These are phyloP conservation scores for Heterohyrax brucei DNA, from an alignment of 2,797 vertebrate genomes.

Conservation along the genomic window DNA sequence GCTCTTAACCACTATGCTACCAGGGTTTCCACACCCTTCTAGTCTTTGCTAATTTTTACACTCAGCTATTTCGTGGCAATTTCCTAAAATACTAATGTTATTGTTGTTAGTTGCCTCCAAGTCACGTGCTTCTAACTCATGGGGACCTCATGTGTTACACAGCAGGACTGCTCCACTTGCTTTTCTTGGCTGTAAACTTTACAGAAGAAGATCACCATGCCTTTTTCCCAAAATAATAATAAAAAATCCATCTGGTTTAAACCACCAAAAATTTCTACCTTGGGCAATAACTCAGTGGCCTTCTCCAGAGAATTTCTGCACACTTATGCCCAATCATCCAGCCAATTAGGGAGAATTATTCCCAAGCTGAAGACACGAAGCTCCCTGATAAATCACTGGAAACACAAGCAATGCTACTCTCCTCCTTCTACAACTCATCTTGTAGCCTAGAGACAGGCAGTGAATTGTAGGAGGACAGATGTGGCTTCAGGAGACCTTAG, in stretches of 20 bases:
- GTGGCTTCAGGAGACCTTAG: not conserved
- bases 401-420: not conserved
- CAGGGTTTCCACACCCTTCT: no score
- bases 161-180: no score
- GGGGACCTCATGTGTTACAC: no score
- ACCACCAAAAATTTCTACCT: not conserved
- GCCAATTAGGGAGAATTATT: not conserved
- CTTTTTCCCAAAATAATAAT: not conserved
- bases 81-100: not conserved
- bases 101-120: no score
- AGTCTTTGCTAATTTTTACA: no score
- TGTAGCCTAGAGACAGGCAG: rapidly evolving
- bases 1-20: no score
- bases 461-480: not conserved
- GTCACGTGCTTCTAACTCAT: no score
- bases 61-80: not conserved
- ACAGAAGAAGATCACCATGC: no score
- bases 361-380: not conserved
- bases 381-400: not conserved
- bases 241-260: not conserved
- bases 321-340: not conserved
- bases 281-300: not conserved
- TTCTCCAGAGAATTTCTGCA: not conserved
- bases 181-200: no score
- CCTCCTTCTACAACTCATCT: not conserved